phyloP scores from a whole-genome alignment of 2,888 invertebrate genomes.

The Ophion slaviceki region DNA sequence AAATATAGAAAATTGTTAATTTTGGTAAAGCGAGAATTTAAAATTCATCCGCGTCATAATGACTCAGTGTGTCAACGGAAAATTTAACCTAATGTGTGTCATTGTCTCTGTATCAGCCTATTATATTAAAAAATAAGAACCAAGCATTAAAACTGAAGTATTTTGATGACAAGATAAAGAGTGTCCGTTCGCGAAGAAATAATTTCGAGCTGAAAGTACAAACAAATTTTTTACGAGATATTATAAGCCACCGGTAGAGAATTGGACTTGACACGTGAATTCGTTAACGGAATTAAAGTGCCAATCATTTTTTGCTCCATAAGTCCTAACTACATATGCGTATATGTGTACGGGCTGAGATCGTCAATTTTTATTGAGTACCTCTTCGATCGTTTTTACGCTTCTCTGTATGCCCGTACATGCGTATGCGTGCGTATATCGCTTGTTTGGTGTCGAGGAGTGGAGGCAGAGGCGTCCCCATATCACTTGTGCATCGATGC shows the following conservation, averaged over 20 bases:
- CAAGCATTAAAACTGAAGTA: no score
- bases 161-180: no score
- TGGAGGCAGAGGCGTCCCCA: conserved; percentile 35
- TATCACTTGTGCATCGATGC: conserved; percentile 36
- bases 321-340: conserved; percentile 19
- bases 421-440: conserved; percentile 14
- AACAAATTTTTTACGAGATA: neutral
- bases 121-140: no score
- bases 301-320: conserved; percentile 44
- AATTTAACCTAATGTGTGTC: no score
- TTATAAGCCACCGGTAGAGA: neutral
- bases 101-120: no score
- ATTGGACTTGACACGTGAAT: conserved; percentile 31
- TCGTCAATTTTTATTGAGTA: conserved; percentile 51
- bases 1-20: no score
- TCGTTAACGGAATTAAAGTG: conserved; percentile 43
- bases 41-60: no score
- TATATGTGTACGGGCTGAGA: neutral
- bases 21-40: no score
- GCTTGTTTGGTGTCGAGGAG: neutral
- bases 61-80: no score
- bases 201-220: conserved; percentile 14
- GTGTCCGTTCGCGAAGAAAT: no score
- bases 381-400: conserved; percentile 44
- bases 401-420: conserved; percentile 15